A percentile compares a stretch with the other conserved stretches of the same genome.
phyloP scores from a whole-genome alignment of 2,888 invertebrate genomes.

The Diloba caeruleocephala region DNA sequence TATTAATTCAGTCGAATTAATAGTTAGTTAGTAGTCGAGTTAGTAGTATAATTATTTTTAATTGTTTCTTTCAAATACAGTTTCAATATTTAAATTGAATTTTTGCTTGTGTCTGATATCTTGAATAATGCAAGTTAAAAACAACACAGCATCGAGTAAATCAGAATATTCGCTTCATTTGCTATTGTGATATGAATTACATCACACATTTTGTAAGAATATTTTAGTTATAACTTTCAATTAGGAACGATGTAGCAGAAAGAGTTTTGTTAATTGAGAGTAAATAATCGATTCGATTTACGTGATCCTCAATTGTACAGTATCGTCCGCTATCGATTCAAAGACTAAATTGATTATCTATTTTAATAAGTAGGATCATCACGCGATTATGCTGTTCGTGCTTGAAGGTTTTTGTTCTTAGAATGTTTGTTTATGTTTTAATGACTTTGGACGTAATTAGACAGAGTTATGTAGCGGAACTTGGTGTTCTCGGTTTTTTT shows the following conservation, averaged over 20 bases:
- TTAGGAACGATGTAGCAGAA: conserved; percentile 61
- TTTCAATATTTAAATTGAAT: too few species aligned
- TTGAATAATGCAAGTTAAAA: too few species aligned
- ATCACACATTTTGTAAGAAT: not conserved
- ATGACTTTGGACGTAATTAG: conserved; percentile 33
- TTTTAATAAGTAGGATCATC: conserved; percentile 42
- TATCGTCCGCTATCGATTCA: conserved; percentile 48
- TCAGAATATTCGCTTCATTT: not conserved
- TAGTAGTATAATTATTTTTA: too few species aligned
- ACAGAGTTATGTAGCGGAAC: conserved; percentile 37
- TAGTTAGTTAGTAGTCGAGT: too few species aligned
- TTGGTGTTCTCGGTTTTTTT: conserved; percentile 36
- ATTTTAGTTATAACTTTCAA: conserved; percentile 54
- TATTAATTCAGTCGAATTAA: too few species aligned
- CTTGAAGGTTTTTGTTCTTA: conserved; percentile 19
- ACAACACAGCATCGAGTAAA: too few species aligned
- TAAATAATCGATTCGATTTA: conserved; percentile 68
- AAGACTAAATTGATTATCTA: conserved; percentile 45
- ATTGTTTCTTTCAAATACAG: too few species aligned
- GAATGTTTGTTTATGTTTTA: conserved; percentile 30
- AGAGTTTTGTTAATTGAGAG: conserved; percentile 60
- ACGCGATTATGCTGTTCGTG: conserved; percentile 46
- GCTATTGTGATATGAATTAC: too few species aligned
- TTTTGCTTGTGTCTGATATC: too few species aligned
- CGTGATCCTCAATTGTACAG: conserved; percentile 30